These are phyloP conservation scores for Sarcoramphus papa DNA, from an alignment of 2,797 vertebrate genomes.

Conservation along the genomic window DNA sequence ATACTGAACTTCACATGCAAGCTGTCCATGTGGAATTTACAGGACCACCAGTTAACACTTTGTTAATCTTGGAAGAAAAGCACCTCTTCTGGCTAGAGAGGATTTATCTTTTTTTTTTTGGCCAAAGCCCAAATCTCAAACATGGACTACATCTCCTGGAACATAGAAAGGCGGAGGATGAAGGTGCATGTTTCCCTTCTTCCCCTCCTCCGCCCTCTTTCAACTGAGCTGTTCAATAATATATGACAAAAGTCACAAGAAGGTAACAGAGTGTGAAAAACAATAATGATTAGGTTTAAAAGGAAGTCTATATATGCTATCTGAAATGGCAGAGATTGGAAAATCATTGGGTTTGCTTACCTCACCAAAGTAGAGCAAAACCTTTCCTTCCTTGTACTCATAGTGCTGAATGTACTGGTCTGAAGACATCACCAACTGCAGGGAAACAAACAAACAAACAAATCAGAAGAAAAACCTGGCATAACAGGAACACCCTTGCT, in stretches of 20 bases:
- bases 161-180: background rate
- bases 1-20: background rate
- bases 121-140: background rate
- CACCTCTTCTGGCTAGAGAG: background rate
- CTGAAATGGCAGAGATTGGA: background rate
- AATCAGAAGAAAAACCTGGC: background rate
- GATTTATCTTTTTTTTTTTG: background rate
- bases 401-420: conserved; percentile 73
- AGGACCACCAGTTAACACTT: background rate
- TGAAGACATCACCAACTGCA: conserved; percentile 62
- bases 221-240: background rate
- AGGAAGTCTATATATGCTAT: background rate
- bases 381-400: conserved; percentile 68
- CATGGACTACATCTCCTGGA: background rate
- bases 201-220: background rate
- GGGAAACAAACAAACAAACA: background rate
- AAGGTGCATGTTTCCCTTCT: background rate
- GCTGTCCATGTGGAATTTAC: background rate
- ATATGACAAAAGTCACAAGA: background rate
- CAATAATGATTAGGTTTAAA: background rate
- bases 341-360: conserved; percentile 31
- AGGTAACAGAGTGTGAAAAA: background rate
- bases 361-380: conserved; percentile 73
- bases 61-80: background rate
- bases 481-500: background rate